A percentile compares a stretch with the other conserved stretches of the same genome.
phyloP scores from a whole-genome alignment of 2,797 vertebrate species.

The Austrolebias charrua region DNA sequence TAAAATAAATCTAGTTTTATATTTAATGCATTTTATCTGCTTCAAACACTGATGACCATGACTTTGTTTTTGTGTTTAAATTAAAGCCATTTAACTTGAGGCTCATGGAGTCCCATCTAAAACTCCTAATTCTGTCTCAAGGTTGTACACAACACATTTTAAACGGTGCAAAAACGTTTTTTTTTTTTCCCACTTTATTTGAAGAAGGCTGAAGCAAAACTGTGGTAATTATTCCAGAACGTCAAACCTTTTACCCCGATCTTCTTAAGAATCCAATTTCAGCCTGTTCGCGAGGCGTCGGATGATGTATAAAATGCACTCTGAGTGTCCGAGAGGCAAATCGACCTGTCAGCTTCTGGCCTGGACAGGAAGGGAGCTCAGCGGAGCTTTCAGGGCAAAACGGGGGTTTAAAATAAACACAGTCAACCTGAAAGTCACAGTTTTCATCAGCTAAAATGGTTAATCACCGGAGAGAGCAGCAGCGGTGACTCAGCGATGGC shows the following conservation, averaged over 20 bases:
- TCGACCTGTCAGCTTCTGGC: slow-evolving; percentile 8
- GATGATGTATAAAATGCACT: slow-evolving; percentile 4
- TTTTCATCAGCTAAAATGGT: slow-evolving; percentile 20
- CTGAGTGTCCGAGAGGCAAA: slow-evolving; percentile 26
- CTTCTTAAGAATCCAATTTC: neutral
- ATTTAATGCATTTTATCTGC: neutral
- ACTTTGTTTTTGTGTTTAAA: too few species aligned
- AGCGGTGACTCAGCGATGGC: slow-evolving; percentile 10
- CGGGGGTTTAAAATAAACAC: slow-evolving; percentile 16
- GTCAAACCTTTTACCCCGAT: neutral
- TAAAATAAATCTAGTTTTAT: too few species aligned
- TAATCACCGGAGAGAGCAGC: slow-evolving; percentile 1
- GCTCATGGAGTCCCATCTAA: neutral
- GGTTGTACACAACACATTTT: neutral
- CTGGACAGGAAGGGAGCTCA: slow-evolving; percentile 21
- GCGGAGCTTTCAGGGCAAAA: slow-evolving; percentile 8
- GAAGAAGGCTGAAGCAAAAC: neutral
- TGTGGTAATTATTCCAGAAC: neutral
- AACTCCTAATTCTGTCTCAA: too few species aligned
- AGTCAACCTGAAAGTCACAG: slow-evolving; percentile 21
- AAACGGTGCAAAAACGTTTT: neutral
- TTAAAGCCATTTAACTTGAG: too few species aligned
- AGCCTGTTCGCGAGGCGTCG: neutral
- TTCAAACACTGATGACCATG: neutral
- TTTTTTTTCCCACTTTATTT: rapidly evolving